phyloP scores from a whole-genome alignment of 2,888 invertebrate species.

The Diloba caeruleocephala region DNA sequence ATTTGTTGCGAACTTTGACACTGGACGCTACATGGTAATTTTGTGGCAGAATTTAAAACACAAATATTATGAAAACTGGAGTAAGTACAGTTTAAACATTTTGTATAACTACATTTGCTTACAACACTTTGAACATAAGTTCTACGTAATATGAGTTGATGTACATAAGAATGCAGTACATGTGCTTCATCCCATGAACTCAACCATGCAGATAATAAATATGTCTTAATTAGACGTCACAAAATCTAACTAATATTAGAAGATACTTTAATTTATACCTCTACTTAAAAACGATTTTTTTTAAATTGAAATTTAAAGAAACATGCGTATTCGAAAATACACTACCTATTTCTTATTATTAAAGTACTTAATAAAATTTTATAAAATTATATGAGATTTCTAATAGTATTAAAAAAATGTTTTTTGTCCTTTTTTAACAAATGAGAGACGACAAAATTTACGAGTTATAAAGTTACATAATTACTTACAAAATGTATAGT shows the following conservation, averaged over 20 bases:
- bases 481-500: constrained; percentile 16
- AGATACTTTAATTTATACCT: constrained; percentile 37
- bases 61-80: too few relatives aligned
- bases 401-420: constrained; percentile 25
- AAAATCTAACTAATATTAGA: constrained; percentile 26
- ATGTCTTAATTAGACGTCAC: constrained; percentile 15
- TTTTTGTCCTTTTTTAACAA: constrained; percentile 26
- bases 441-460: constrained; percentile 39
- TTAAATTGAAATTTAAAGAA: constrained; percentile 21
- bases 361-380: constrained; percentile 35
- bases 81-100: too few relatives aligned
- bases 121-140: too few relatives aligned
- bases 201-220: too few relatives aligned
- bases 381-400: constrained; percentile 22
- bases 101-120: too few relatives aligned
- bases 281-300: constrained; percentile 33
- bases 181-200: too few relatives aligned
- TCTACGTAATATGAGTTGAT: too few relatives aligned
- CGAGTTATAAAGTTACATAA: constrained; percentile 43
- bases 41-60: too few relatives aligned
- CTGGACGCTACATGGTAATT: too few relatives aligned
- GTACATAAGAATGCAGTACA: too few relatives aligned
- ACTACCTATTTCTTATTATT: constrained; percentile 44
- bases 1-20: too few relatives aligned
- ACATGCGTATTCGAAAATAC: constrained; percentile 47